Conservation (phyloP, 2,113 vertebrate species). For the Ictidomys tridecemlineatus region DNA sequence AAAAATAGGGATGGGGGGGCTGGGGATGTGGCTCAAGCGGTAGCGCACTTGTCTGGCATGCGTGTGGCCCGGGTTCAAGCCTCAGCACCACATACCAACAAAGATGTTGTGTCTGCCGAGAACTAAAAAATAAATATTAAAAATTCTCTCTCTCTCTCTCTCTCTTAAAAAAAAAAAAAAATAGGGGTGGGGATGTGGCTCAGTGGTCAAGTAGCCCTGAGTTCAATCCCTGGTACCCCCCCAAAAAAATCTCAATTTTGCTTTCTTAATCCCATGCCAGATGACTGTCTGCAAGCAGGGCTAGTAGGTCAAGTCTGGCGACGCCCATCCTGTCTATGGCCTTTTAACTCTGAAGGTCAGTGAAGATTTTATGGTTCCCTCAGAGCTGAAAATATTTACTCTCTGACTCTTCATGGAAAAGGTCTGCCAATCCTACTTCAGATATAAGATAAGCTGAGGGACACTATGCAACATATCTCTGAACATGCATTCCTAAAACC, state of each 20-base stretch:
- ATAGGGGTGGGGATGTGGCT: too few species aligned
- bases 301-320: neutral
- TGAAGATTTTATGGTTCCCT: neutral
- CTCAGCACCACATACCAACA: too few species aligned
- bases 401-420: neutral
- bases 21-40: too few species aligned
- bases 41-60: too few species aligned
- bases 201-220: too few species aligned
- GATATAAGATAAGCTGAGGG: neutral
- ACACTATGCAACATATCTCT: neutral
- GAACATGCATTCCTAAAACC: neutral
- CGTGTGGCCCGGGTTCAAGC: too few species aligned
- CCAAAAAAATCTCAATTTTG: neutral
- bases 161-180: too few species aligned
- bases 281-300: neutral
- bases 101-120: too few species aligned
- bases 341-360: neutral
- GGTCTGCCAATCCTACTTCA: neutral
- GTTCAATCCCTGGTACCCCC: too few species aligned
- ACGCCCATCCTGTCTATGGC: rapidly evolving
- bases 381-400: neutral
- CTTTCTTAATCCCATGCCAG: neutral
- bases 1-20: too few species aligned
- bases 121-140: too few species aligned
- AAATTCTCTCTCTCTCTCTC: too few species aligned